Evolutionary conservation across 2,113 vertebrate genomes (phyloP), one percentile per base, ranked within the genome.

Genomic region (Plotosus lineatus): DNA sequence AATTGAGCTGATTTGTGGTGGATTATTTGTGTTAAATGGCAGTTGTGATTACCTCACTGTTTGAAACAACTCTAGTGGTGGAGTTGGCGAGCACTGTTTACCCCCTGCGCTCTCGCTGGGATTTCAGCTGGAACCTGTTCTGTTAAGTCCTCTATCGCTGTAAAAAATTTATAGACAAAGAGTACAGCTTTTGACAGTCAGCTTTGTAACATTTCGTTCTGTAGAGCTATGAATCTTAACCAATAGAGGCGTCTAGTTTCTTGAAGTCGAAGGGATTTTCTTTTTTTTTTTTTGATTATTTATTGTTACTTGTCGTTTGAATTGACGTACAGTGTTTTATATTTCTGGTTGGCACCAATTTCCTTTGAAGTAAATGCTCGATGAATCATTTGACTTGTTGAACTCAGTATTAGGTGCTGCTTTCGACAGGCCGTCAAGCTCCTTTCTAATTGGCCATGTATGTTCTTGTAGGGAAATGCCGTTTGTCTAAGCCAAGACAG

Each of bases 1-100:
- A n/a, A 12, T 79, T 79, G 9, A 65, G 51, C 65, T 28, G 38
- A 36, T 80, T 60, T 72, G 66, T 33, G 66, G 38, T 31, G 78
- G n/a, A 48, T 80, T 44, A 80, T 56, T 73, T 80, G 53, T 80
- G 51, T 72, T 60, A 72, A 58, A 80, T 80, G 66, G 68, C 66
- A 17, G 53, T 72, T 60, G 26, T 60, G 78, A 60, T 80, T 71
- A 80, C 68, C 65, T 80, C 78, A 58, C 71, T 66, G 60, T 26
- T 60, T 58, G 40, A 21, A 48, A 38, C 21, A 7, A 3, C 33
- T 36, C 65, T 82, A 46, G 50, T 21, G 4, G 74, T 38, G 63
- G 74, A 58, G 60, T 48, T n/a, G 63, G 63, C 65, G 21, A 44
- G 74, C 21, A 26, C 50, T 46, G 38, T 55, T 82, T 65, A 68